Base-by-base conservation (phyloP, 2,113 vertebrate species). In the Tricholaema leucomelas region DNA sequence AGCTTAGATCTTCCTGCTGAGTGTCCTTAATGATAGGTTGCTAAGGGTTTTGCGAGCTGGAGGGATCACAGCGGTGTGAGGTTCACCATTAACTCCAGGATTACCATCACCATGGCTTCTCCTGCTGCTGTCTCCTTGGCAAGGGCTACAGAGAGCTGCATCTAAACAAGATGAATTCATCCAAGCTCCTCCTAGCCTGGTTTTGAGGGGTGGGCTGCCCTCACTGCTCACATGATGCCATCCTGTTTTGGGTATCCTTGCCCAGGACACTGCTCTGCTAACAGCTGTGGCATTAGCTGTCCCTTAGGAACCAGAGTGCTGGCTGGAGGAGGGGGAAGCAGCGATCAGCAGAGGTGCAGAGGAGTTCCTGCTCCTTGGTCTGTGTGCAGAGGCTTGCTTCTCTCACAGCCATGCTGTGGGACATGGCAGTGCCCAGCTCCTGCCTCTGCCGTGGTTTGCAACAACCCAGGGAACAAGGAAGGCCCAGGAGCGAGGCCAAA, bases 171-270 rank as follows among this genome's bases (percentile, higher is more conserved):
- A 12, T 18, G 16, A 9, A 67, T 10, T 1, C 2, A 42, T 7
- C 91, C 35, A 3, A 60, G 75, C 85, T 38, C 72, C 33, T 46
- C 55, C 36, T 8, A 8, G 24, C 0, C 0, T 0, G 8, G 4
- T 44, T 74, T 35, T 8, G 81, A 76, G 86, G 33, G 0, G 6
- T 14, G 31, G 15, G 69, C 40, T 35, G 59, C 78, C 40, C 6
- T 4, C 2, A 0, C 30, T 2, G 30, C 74, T 52, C 2, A 0
- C 2, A 36, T 2, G 4, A 3, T 20, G 21, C 60, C 12, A 0
- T 0, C 38, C 6, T 17, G 21, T 31, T 7, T 11, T 27, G 5
- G 85, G 50, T 17, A 9, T 15, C 59, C 56, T 16, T 13, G 3
- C 2, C 10, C 3, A 17, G 76, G 59, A 10, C 44, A 4, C 2